A percentile compares a stretch with the other conserved stretches of the same genome.
phyloP scores from a whole-genome alignment of 92 coral and sea anemone genomes.

The Meandrina meandrites region DNA sequence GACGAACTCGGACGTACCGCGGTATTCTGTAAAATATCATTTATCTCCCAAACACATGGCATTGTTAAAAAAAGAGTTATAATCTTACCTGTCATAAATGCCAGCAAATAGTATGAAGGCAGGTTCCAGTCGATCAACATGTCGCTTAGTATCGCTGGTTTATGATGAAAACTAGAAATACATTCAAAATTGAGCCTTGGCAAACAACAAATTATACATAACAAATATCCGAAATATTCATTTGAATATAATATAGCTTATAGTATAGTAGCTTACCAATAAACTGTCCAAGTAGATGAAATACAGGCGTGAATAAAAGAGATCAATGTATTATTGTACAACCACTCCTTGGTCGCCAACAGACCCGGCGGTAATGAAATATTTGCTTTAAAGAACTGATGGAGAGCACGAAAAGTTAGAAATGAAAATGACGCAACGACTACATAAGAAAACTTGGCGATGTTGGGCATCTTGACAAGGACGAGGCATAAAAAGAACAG shows the following conservation, averaged over 20 bases:
- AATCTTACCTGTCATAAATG: too few species aligned
- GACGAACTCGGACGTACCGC: too few species aligned
- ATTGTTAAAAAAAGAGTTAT: too few species aligned
- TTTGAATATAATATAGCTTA: too few species aligned
- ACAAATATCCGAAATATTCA: not conserved
- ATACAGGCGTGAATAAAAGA: conserved; percentile 29
- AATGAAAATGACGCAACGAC: not conserved
- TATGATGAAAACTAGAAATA: not conserved
- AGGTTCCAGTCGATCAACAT: too few species aligned
- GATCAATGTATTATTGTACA: conserved; percentile 9
- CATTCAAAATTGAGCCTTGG: not conserved
- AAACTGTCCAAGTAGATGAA: conserved; percentile 12
- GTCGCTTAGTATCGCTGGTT: too few species aligned
- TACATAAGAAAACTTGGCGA: not conserved
- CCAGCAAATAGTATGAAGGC: too few species aligned
- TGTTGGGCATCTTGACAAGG: not conserved
- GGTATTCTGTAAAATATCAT: too few species aligned
- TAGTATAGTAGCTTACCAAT: conserved; percentile 13
- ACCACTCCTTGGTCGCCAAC: conserved; percentile 20
- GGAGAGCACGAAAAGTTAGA: not conserved
- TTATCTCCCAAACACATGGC: too few species aligned
- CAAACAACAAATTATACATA: not conserved
- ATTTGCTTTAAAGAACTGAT: not conserved
- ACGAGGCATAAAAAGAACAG: not conserved
- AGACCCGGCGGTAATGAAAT: not conserved